Base-by-base conservation (phyloP, 2,797 vertebrate species). In the Telmatherina bonti region DNA sequence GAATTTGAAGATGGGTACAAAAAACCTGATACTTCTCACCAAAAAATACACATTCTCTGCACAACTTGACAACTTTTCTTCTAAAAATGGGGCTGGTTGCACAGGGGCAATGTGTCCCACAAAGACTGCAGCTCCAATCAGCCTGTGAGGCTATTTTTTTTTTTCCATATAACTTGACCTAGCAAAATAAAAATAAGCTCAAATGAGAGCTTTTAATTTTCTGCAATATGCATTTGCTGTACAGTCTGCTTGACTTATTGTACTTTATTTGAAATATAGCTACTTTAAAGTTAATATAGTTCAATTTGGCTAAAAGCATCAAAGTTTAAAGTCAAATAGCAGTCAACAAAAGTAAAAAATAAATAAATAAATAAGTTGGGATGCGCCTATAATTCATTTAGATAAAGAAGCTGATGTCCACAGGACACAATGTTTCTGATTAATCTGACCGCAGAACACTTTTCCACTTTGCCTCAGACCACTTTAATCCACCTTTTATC, bases 41-140 rank as follows among this genome's bases (percentile, higher is more conserved):
- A 31, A 55, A n/a, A 52, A 55, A 30, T 16, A 26, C 29, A 15
- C 1, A 18, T 56, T 72, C 12, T 20, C 26, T 54, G 31, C 36
- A n/a, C n/a, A 43, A 49, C 5, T 70, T 45, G 43, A 45, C 16
- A 43, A 43, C 43, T 20, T 45, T 45, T 45, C 18, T 53, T 69
- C 22, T 58, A 7, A 47, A 41, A 81, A 67, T 59, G 36, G 38
- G 69, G 61, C 64, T 59, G 27, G 82, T 78, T 62, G 82, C 76
- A 82, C 7, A 49, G 54, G 57, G 60, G 65, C 29, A 38, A 51
- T 56, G 65, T 78, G 81, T 7, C 71, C 71, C 62, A 78, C 53
- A 78, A 80, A 82, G 35, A 18, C 30, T 22, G 26, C 26, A 43
- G 60, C 45, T 63, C 43, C 27, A 76, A 47, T 56, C 55, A 52